Conservation (phyloP, 2,888 invertebrate species). For the Prosopocoilus inquinatus region DNA sequence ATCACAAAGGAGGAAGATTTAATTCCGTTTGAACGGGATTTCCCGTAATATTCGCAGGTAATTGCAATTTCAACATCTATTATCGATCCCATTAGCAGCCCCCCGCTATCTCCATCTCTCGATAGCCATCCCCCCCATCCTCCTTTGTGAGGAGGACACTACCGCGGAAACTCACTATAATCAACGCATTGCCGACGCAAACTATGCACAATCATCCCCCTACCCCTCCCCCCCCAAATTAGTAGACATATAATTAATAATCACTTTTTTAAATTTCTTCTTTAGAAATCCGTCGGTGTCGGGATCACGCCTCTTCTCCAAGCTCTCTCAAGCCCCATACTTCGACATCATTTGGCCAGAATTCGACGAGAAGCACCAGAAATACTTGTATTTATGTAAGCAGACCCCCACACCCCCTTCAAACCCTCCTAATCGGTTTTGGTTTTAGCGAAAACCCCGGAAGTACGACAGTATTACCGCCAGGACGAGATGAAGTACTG, state of each 20-base stretch:
- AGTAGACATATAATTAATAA: no score
- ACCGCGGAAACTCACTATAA: background rate
- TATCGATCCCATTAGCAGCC: constrained; percentile 4
- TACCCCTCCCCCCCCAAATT: background rate
- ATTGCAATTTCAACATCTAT: constrained; percentile 5
- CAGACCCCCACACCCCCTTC: constrained; percentile 6
- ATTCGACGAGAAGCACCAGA: constrained; percentile 71
- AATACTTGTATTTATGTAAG: constrained; percentile 76
- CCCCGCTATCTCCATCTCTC: background rate
- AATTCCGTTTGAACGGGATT: background rate
- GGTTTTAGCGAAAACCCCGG: constrained; percentile 53
- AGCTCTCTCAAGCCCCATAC: constrained; percentile 42
- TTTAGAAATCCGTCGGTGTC: constrained; percentile 76
- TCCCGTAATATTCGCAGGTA: background rate
- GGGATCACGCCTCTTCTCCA: constrained; percentile 1
- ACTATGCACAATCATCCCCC: background rate
- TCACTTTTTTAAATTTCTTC: constrained; percentile 27
- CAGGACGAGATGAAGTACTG: constrained; percentile 78
- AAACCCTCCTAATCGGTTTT: background rate
- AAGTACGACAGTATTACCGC: constrained; percentile 72
- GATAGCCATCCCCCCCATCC: no score
- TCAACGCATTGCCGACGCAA: background rate
- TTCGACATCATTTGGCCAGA: constrained; percentile 79
- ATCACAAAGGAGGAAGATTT: background rate
- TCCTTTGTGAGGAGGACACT: no score